Evolutionary conservation across 2,888 invertebrate species (phyloP), one percentile per base, ranked within the genome.

Genomic region (Priocnemis perturbator): DNA sequence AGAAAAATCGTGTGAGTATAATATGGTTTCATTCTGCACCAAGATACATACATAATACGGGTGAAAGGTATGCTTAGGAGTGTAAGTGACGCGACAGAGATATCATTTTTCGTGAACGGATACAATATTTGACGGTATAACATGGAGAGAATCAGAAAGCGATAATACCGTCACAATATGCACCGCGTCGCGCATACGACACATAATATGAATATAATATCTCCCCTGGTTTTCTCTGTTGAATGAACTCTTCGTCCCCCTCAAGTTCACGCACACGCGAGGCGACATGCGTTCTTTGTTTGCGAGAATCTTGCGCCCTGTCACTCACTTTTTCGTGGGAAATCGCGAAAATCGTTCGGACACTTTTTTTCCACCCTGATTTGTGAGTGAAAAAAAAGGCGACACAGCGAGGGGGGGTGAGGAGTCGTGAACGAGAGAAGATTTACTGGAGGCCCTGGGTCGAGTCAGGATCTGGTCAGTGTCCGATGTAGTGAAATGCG

Each of bases 401-500:
- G 53, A 21, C 50, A 60, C 53, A 60, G 63, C 60, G 63, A 48
- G 63, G 48, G 23, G 59, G 59, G 20, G 19, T 21, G 45, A 47
- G 19, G 55, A 37, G 37, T 37, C 37, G 37, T 37, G 37, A 37
- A 37, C 37, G 37, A 21, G 23, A 21, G 37, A 58, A 21, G 37
- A 58, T 17, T n/a, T 58, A n/a, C 44, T 19, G 58, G 19, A 57
- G 26, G 5, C 30, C 37, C 58, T 3, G 58, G 7, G 14, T 37
- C 37, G 37, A 37, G 7, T 37, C 7, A 9, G 37, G 47, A 19
- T 52, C 60, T 63, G 66, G 61, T 58, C 68, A 79, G 64, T 77
- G 81, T 74, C 76, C 69, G 66, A 37, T 67, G 69, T 76, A 72
- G 60, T 68, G 77, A 72, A 67, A 72, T 67, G 67, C 62, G 68